phyloP scores from a whole-genome alignment of 2,888 invertebrate genomes.

The Drosophila pegasa region DNA sequence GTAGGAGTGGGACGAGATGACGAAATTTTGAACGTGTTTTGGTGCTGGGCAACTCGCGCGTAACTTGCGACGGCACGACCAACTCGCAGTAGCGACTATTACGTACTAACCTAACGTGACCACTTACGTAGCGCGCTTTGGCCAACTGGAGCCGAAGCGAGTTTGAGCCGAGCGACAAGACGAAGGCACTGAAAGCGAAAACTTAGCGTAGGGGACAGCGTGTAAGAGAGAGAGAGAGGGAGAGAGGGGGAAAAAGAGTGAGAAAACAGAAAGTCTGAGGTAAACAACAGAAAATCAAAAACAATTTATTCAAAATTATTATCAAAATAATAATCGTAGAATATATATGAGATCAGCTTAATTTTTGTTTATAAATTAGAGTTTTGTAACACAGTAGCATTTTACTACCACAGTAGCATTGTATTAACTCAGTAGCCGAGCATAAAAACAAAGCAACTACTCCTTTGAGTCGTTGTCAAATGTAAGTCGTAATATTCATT shows the following conservation, averaged over 20 bases:
- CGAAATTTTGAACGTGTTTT: constrained; percentile 68
- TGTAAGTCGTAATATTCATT: background rate
- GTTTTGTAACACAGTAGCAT: too few relatives aligned
- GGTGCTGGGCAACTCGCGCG: constrained; percentile 16
- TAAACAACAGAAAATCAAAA: background rate
- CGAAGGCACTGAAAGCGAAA: constrained; percentile 43
- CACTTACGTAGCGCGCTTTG: constrained; percentile 29
- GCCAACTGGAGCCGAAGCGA: constrained; percentile 42
- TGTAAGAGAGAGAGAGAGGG: background rate
- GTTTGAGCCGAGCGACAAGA: constrained; percentile 24
- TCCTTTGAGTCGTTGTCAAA: background rate
- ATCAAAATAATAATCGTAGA: background rate
- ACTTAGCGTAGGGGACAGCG: constrained; percentile 8
- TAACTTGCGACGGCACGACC: constrained; percentile 45
- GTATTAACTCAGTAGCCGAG: background rate
- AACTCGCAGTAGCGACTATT: constrained; percentile 45
- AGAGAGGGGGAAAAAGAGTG: background rate
- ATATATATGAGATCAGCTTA: too few relatives aligned
- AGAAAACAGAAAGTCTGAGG: background rate
- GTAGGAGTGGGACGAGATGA: constrained; percentile 53
- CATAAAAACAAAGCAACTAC: constrained; percentile 17
- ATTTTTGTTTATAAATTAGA: too few relatives aligned
- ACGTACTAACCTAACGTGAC: constrained; percentile 60
- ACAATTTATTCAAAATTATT: background rate
- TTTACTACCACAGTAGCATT: too few relatives aligned